A percentile compares a stretch with the other conserved stretches of the same genome.
Evolutionary conservation across 2,113 vertebrate genomes (phyloP).

Genomic region (Pygoscelis antarcticus): DNA sequence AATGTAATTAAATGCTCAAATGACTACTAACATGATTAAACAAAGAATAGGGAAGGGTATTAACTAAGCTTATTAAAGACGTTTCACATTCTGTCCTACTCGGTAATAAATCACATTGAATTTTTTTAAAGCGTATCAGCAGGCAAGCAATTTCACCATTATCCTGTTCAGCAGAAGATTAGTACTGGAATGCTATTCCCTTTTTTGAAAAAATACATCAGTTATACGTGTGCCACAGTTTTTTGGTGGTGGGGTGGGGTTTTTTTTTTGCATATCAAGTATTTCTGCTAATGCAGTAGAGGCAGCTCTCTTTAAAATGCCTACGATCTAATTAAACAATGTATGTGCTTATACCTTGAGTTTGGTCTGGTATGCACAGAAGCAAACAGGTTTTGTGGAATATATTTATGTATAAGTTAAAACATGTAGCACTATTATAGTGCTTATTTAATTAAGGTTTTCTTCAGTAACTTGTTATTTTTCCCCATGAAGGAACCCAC

Average conservation of each 20-base stretch:
- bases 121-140: constrained; percentile 42
- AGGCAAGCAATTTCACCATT: constrained; percentile 42
- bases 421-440: background rate
- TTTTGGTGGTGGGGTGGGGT: too few relatives aligned
- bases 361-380: background rate
- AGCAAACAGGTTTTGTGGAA: background rate
- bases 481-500: background rate
- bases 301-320: background rate
- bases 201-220: background rate
- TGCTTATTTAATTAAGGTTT: background rate
- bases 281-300: background rate
- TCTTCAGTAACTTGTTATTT: background rate
- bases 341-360: background rate
- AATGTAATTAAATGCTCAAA: constrained; percentile 73
- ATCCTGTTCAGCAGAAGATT: background rate
- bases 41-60: constrained; percentile 53
- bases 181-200: background rate
- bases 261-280: background rate
- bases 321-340: background rate
- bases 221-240: background rate
- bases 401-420: background rate
- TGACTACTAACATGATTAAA: constrained; percentile 66
- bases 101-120: constrained; percentile 58
- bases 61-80: constrained; percentile 65
- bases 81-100: constrained; percentile 21